Evolutionary conservation across 1,140 invertebrate species (phyloP).

Genomic region (Temnothorax longispinosus): DNA sequence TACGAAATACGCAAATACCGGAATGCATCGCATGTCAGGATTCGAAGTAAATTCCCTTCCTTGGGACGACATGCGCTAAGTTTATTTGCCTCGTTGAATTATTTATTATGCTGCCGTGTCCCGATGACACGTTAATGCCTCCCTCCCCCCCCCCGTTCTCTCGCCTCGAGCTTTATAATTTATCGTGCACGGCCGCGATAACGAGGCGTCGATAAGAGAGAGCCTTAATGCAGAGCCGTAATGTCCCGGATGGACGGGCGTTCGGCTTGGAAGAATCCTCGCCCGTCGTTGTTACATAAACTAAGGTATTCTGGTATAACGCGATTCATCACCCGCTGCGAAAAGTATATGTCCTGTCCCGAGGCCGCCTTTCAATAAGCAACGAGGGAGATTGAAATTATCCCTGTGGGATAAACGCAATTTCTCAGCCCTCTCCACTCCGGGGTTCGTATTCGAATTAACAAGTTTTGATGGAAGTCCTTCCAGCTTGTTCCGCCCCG

Average conservation of each 20-base stretch:
- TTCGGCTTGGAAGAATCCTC: background rate
- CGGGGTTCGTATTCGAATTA: constrained; percentile 40
- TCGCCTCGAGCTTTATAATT: constrained; percentile 22
- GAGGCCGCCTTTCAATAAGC: constrained; percentile 50
- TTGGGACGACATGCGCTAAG: constrained; percentile 1
- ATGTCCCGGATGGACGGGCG: background rate
- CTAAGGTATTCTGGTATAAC: constrained; percentile 1
- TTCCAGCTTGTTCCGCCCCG: background rate
- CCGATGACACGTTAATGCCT: constrained; percentile 24
- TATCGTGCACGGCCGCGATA: constrained; percentile 10
- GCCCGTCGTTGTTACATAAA: constrained; percentile 4
- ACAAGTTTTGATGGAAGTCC: constrained; percentile 35
- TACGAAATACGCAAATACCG: constrained; percentile 23
- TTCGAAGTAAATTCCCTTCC: constrained; percentile 26
- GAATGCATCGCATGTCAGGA: constrained; percentile 24
- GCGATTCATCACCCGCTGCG: constrained; percentile 47
- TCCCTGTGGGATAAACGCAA: constrained; percentile 41
- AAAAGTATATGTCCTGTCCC: constrained; percentile 22
- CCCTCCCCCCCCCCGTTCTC: no score
- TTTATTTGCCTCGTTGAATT: constrained; percentile 53
- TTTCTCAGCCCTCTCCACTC: constrained; percentile 20
- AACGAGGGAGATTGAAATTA: constrained; percentile 57
- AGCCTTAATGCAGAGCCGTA: background rate
- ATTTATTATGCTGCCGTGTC: constrained; percentile 32
- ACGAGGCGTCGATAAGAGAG: constrained; percentile 31